Percentiles rank a stretch among this genome's conserved stretches.
phyloP scores from a whole-genome alignment of 2,113 vertebrate species.

The Sus scrofa region T2T-Sscrofa CM000820.6:15672501-15673000 shows the following conservation, averaged over 20 bases:
- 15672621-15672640: background rate
- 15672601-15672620: background rate
- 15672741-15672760: background rate
- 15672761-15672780: background rate
- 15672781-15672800: background rate
- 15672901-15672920: background rate
- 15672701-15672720: background rate
- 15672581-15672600: background rate
- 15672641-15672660: background rate
- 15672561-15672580: background rate
- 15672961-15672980: background rate
- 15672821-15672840: background rate
- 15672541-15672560: slow-evolving; percentile 17
- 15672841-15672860: background rate
- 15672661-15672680: background rate
- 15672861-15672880: background rate
- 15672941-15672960: background rate
- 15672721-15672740: background rate
- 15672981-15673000: background rate
- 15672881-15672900: background rate
- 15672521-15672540: background rate
- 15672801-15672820: background rate
- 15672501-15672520: background rate
- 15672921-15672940: background rate
- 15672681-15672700: background rate